A percentile compares a stretch with the other conserved stretches of the same genome.
These are phyloP conservation scores for Notocelia uddmanniana DNA, from an alignment of 2,888 invertebrate species.

Conservation along the genomic window DNA sequence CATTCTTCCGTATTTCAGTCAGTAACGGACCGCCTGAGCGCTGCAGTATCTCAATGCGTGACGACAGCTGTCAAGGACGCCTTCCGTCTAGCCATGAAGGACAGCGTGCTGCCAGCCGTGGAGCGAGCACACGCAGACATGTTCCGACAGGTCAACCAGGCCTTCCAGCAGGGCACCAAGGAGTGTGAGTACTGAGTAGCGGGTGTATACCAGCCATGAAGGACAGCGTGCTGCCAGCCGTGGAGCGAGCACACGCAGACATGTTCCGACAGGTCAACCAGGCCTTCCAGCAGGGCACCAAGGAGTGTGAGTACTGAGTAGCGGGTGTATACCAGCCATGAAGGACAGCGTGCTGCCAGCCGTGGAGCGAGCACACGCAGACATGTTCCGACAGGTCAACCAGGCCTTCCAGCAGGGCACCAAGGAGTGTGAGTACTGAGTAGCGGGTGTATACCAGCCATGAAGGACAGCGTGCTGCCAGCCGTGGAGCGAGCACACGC, in stretches of 20 bases:
- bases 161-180: slow-evolving; percentile 94
- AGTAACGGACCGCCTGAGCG: slow-evolving; percentile 90
- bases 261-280: slow-evolving; percentile 96
- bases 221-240: slow-evolving; percentile 92
- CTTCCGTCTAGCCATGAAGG: slow-evolving; percentile 91
- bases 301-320: slow-evolving; percentile 91
- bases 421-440: slow-evolving; percentile 92
- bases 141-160: slow-evolving; percentile 95
- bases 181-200: slow-evolving; percentile 90
- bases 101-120: slow-evolving; percentile 93
- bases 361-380: slow-evolving; percentile 94
- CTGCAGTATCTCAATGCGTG: slow-evolving; percentile 88
- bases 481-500: slow-evolving; percentile 94
- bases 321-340: slow-evolving; percentile 78
- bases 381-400: slow-evolving; percentile 96
- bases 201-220: slow-evolving; percentile 83
- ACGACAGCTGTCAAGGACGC: slow-evolving; percentile 91
- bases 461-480: slow-evolving; percentile 92
- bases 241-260: slow-evolving; percentile 94
- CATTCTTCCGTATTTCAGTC: slow-evolving; percentile 75
- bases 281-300: slow-evolving; percentile 94
- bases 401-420: slow-evolving; percentile 95
- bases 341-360: slow-evolving; percentile 92
- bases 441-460: slow-evolving; percentile 67
- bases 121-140: slow-evolving; percentile 94